Percentiles rank a stretch among this genome's conserved stretches.
Evolutionary conservation across 2,113 vertebrate genomes (phyloP).

Genomic region (Seriola rivoliana): DNA sequence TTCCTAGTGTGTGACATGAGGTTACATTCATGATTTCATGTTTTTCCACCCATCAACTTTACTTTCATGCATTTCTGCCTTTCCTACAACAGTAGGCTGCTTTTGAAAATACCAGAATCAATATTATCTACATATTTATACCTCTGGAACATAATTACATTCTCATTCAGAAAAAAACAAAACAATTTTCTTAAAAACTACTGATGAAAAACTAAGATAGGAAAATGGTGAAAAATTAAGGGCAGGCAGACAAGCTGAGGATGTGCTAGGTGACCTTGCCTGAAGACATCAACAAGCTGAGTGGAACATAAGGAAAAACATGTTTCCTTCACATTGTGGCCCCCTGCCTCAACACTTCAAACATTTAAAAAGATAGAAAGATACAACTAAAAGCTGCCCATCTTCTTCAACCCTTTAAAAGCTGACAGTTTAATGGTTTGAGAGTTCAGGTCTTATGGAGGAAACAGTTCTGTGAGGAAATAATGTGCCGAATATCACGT

Average conservation of each 20-base stretch:
- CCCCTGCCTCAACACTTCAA: not conserved
- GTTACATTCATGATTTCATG: not conserved
- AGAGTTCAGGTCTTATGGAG: not conserved
- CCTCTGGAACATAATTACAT: too few relatives aligned
- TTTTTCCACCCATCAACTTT: not conserved
- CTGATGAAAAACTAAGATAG: not conserved
- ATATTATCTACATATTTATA: too few relatives aligned
- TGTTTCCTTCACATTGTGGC: not conserved
- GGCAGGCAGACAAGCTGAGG: not conserved
- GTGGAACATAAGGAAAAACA: not conserved
- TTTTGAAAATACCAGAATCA: not conserved
- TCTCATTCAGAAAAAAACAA: not conserved
- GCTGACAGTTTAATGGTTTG: too few relatives aligned
- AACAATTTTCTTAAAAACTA: constrained; percentile 13
- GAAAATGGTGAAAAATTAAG: constrained; percentile 10
- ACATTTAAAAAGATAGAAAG: not conserved
- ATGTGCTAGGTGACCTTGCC: constrained; percentile 32
- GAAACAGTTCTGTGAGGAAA: not conserved
- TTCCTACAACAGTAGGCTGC: not conserved
- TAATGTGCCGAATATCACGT: constrained; percentile 3
- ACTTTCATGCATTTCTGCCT: not conserved
- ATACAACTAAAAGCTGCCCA: not conserved
- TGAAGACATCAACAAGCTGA: constrained; percentile 9
- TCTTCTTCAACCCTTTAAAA: too few relatives aligned
- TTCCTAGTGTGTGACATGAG: not conserved